Conservation (phyloP, 2,113 vertebrate species). For the Sisor rabdophorus region DNA sequence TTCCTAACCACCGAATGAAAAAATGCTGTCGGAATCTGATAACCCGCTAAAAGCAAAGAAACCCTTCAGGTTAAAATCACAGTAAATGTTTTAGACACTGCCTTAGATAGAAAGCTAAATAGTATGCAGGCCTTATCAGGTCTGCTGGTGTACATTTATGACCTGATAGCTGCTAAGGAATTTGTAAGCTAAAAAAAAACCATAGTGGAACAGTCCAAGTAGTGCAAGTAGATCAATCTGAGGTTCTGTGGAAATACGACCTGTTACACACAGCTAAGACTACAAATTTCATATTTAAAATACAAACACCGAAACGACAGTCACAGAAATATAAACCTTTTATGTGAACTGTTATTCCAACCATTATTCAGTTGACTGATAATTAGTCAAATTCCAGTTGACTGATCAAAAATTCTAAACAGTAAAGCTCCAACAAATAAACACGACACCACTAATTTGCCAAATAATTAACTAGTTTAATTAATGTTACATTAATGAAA, state of each 20-base stretch:
- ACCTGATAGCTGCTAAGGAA: not conserved
- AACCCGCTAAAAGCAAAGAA: conserved; percentile 58
- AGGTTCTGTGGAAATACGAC: not conserved
- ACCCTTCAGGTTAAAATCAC: not conserved
- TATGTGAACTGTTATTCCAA: no score
- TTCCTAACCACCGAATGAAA: conserved; percentile 66
- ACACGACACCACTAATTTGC: not conserved
- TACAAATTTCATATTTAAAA: not conserved
- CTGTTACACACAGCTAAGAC: not conserved
- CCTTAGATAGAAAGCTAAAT: not conserved
- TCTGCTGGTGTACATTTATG: not conserved
- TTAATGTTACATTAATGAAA: no score
- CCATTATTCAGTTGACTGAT: no score
- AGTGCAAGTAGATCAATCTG: not conserved
- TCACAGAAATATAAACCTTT: no score
- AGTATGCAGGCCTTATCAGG: conserved; percentile 5
- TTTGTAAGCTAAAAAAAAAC: not conserved
- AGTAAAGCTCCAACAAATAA: not conserved
- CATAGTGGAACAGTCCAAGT: not conserved
- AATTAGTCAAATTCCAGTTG: not conserved
- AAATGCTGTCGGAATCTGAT: conserved; percentile 57
- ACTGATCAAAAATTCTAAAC: not conserved
- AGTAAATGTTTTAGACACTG: not conserved
- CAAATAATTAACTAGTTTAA: not conserved
- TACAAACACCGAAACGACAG: no score